phyloP scores from a whole-genome alignment of 2,888 invertebrate genomes.

The Pogonocherus hispidulus region DNA sequence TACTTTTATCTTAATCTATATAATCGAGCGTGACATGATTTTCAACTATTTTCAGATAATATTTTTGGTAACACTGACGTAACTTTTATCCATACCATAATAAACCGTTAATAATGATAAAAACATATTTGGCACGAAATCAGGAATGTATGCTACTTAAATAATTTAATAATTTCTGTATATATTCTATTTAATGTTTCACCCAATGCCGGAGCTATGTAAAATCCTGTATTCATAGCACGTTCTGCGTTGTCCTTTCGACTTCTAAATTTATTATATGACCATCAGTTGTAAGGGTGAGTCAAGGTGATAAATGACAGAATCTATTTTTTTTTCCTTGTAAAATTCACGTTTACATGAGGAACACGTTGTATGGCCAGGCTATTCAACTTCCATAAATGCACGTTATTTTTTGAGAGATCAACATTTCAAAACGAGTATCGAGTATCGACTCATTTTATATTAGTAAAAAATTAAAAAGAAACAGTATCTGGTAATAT shows the following conservation, averaged over 20 bases:
- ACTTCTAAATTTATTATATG: not conserved
- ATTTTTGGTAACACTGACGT: no score
- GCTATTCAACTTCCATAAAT: not conserved
- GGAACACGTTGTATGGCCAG: not conserved
- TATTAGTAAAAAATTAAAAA: no score
- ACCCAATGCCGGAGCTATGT: not conserved
- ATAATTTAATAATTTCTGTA: constrained; percentile 1
- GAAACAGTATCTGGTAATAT: no score
- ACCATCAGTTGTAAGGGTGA: constrained; percentile 4
- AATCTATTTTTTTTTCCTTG: constrained; percentile 3
- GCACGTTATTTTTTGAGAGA: not conserved
- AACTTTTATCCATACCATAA: no score
- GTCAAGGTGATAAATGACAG: constrained; percentile 3
- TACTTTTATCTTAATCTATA: no score
- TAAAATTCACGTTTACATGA: constrained; percentile 2
- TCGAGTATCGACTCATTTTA: no score
- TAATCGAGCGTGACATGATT: no score
- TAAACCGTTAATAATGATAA: no score
- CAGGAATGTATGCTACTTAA: not conserved
- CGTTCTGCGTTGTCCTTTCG: not conserved
- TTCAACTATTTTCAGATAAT: no score
- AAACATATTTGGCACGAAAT: no score
- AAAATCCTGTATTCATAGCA: constrained; percentile 1
- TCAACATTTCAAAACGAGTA: no score
- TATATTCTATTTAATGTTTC: not conserved